These are phyloP conservation scores for Eulimnadia texana DNA, from an alignment of 1,140 invertebrate genomes.

Conservation along the genomic window DNA sequence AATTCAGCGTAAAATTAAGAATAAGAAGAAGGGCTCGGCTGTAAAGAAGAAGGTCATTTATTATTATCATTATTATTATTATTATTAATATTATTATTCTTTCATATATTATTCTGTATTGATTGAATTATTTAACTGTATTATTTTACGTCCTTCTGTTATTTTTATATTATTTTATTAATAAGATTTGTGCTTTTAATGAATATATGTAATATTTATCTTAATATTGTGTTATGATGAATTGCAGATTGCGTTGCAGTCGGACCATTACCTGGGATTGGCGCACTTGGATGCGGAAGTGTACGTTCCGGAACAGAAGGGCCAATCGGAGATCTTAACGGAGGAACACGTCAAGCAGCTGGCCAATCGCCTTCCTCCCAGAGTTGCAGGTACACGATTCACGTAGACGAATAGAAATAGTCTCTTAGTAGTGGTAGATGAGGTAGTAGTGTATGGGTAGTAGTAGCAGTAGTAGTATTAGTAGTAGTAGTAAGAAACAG, in stretches of 20 bases:
- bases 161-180: no score
- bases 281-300: slow-evolving; percentile 48
- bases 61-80: neutral
- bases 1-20: no score
- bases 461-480: no score
- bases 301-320: slow-evolving; percentile 70
- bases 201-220: no score
- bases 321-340: slow-evolving; percentile 65
- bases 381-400: slow-evolving; percentile 53
- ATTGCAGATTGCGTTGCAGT: slow-evolving; percentile 63
- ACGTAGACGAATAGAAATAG: neutral
- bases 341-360: slow-evolving; percentile 74
- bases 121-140: no score
- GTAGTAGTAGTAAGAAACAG: no score
- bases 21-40: no score
- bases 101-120: no score
- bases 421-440: neutral
- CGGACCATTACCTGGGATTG: slow-evolving; percentile 66
- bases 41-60: neutral
- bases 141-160: no score
- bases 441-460: neutral
- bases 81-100: neutral
- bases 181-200: no score
- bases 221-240: no score
- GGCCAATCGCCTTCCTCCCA: slow-evolving; percentile 71